Percentiles rank a stretch among this genome's conserved stretches.
Evolutionary conservation across 2,113 vertebrate genomes (phyloP).

Genomic region (Clarias batrachus): DNA sequence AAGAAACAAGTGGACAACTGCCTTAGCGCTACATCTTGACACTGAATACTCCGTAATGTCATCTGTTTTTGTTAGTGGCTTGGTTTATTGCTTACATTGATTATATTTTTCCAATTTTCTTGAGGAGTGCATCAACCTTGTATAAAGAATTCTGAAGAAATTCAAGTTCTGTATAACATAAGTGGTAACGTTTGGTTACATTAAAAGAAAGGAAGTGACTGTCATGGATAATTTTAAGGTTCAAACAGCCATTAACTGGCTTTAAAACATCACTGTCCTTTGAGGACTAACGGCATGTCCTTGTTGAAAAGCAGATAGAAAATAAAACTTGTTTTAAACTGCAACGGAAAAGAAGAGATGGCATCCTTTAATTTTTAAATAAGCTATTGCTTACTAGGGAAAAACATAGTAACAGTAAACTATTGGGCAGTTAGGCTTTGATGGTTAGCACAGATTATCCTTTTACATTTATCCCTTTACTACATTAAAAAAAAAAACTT

Average conservation of each 20-base stretch:
- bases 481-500: neutral
- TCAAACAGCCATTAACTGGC: neutral
- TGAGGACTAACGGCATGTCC: neutral
- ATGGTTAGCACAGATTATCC: neutral
- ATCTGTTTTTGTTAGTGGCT: neutral
- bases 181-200: neutral
- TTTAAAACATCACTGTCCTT: neutral
- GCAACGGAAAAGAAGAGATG: neutral
- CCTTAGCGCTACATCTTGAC: neutral
- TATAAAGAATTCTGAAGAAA: neutral
- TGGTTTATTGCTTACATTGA: neutral
- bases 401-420: neutral
- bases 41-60: neutral
- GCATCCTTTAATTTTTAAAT: neutral
- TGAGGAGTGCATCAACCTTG: neutral
- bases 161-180: neutral
- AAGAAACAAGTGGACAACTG: neutral
- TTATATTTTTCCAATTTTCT: neutral
- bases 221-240: neutral
- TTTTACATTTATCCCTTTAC: neutral
- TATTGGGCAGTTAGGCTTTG: neutral
- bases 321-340: neutral
- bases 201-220: neutral
- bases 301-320: neutral
- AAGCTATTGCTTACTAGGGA: neutral